A percentile compares a stretch with the other conserved stretches of the same genome.
Evolutionary conservation across 2,888 invertebrate species (phyloP).

Genomic region (Ganaspis brasiliensis): DNA sequence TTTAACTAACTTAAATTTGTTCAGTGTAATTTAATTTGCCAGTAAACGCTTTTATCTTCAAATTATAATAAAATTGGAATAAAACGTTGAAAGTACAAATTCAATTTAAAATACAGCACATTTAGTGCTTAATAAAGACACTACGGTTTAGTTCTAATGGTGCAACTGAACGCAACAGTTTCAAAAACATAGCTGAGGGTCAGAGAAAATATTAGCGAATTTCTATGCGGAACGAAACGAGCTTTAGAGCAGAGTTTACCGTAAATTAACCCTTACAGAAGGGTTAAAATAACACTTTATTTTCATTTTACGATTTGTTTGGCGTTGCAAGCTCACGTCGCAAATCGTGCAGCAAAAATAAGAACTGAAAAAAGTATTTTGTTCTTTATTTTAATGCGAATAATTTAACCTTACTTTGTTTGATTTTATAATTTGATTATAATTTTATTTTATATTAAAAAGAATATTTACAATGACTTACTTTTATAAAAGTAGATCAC

Average conservation of each 20-base stretch:
- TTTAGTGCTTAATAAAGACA: background rate
- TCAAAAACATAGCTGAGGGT: background rate
- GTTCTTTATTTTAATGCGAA: background rate
- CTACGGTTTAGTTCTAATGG: background rate
- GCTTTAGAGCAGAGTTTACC: background rate
- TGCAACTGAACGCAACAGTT: background rate
- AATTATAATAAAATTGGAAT: too few species aligned
- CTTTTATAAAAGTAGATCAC: background rate
- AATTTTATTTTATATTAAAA: too few species aligned
- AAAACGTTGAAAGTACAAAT: too few species aligned
- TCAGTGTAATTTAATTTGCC: too few species aligned
- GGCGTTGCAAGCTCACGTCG: too few species aligned
- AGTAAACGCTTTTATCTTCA: too few species aligned
- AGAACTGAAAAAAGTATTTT: background rate
- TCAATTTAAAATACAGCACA: background rate
- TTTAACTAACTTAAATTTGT: too few species aligned
- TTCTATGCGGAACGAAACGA: slow-evolving; percentile 13
- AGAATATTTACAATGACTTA: too few species aligned
- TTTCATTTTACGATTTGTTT: slow-evolving; percentile 27
- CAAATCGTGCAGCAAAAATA: background rate
- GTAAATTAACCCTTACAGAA: background rate
- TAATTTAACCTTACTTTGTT: background rate
- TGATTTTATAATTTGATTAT: too few species aligned
- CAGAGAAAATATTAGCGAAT: slow-evolving; percentile 22
- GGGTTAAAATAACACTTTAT: slow-evolving; percentile 29